Evolutionary conservation across 92 coral and sea anemone species (phyloP).

Genomic region (Meandrina meandrites): DNA sequence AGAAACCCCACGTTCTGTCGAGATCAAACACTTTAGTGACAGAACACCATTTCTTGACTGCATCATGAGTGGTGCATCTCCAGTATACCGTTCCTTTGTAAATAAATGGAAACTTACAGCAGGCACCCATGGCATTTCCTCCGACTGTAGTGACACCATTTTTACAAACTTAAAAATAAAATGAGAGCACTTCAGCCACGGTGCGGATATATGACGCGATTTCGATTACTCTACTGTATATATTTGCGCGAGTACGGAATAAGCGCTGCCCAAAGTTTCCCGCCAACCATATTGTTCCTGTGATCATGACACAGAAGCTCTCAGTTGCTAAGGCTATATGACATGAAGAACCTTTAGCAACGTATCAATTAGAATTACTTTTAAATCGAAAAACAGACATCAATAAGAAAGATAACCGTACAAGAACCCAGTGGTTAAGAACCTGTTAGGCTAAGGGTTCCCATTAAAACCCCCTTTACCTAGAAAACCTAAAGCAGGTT

Average conservation of each 20-base stretch:
- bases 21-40: slow-evolving; percentile 64
- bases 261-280: background rate
- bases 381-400: too few relatives aligned
- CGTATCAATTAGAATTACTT: too few relatives aligned
- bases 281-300: background rate
- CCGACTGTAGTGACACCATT: slow-evolving; percentile 41
- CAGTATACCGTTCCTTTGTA: slow-evolving; percentile 73
- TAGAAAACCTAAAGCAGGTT: too few relatives aligned
- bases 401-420: too few relatives aligned
- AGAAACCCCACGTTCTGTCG: slow-evolving; percentile 74
- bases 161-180: slow-evolving; percentile 20
- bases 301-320: too few relatives aligned
- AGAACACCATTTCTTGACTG: slow-evolving; percentile 67
- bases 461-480: too few relatives aligned
- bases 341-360: too few relatives aligned
- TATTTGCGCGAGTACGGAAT: background rate
- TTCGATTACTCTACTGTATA: background rate
- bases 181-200: background rate
- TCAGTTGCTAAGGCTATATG: too few relatives aligned
- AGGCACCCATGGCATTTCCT: slow-evolving; percentile 75
- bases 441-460: too few relatives aligned
- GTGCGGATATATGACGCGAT: background rate
- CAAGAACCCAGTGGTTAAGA: too few relatives aligned
- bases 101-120: slow-evolving; percentile 76
- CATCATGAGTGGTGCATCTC: slow-evolving; percentile 58